Evolutionary conservation across 1,140 invertebrate species (phyloP).

Genomic region (Apocrypta bakeri): DNA sequence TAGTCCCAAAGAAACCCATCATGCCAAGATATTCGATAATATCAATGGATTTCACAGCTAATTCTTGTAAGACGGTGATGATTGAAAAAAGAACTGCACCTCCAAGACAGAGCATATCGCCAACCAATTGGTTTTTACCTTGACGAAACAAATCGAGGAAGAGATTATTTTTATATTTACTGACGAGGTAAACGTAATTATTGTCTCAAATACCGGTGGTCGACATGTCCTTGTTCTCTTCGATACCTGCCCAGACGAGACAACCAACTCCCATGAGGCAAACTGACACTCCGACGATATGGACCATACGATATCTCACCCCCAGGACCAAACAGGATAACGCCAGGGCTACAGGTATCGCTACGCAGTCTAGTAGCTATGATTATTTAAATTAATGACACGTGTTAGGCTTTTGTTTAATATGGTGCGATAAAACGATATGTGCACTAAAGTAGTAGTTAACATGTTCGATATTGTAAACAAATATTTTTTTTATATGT

Average conservation of each 20-base stretch:
- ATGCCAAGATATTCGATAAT: constrained; percentile 90
- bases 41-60: constrained; percentile 86
- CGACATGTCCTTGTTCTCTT: constrained; percentile 76
- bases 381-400: constrained; percentile 62
- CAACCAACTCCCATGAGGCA: constrained; percentile 89
- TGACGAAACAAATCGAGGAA: constrained; percentile 58
- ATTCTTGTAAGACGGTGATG: constrained; percentile 89
- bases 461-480: too few relatives aligned
- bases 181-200: background rate
- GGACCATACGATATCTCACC: constrained; percentile 82
- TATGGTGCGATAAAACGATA: too few relatives aligned
- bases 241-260: constrained; percentile 88
- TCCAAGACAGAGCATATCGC: constrained; percentile 88
- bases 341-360: constrained; percentile 87
- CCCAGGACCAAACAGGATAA: constrained; percentile 83
- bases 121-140: constrained; percentile 87
- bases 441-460: too few relatives aligned
- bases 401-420: too few relatives aligned
- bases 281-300: constrained; percentile 87
- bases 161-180: too few relatives aligned
- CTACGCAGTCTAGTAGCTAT: constrained; percentile 90
- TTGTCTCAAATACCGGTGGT: constrained; percentile 73
- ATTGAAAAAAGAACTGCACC: constrained; percentile 88
- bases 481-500: too few relatives aligned
- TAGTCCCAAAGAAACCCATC: constrained; percentile 87